Base-by-base conservation (phyloP, 2,113 vertebrate genomes). In the Tachysurus fulvidraco region DNA sequence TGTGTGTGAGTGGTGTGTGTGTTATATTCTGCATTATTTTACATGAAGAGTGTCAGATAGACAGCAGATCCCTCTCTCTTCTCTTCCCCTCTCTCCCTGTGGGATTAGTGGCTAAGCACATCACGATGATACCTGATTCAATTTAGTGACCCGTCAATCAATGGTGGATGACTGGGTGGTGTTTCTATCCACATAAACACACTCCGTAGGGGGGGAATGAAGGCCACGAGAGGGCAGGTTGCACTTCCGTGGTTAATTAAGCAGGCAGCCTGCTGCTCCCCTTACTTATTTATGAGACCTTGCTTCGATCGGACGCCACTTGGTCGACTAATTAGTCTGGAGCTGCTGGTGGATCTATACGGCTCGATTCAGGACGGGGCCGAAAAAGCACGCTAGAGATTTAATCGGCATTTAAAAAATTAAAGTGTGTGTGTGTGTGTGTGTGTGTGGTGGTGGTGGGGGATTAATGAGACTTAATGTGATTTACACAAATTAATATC, bases 201-300 rank as follows among this genome's bases (percentile, higher is more conserved):
- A 91, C 92, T 84, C 83, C 14, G 69, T 92, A 89, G 88, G 83
- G 87, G 84, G 64, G 69, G n/a, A 23, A 36, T 73, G 67, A 83
- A 85, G 28, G 55, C 78, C 92, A 89, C 93, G 79, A 89, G 91
- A 91, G 94, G 93, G 92, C 92, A 90, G 91, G 86, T 64, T 60
- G n/a, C 59, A 81, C 76, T 67, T 71, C 23, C 64, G 79, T 74
- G 86, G 81, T 67, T 88, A 86, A 88, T 89, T 88, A 88, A 86
- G 55, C 89, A 86, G 86, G 71, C 88, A 80, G 90, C 90, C 93
- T 92, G 91, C 92, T 92, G 91, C 92, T 83, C 89, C 91, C 89
- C 91, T 95, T 93, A 94, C 93, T 94, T 95, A 94, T 95, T 95
- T 92, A 94, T 94, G 93, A 95, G 93, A 93, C 91, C 91, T 92